Percentiles rank a stretch among this genome's conserved stretches.
Evolutionary conservation across 2,888 invertebrate genomes (phyloP).

Genomic region (Agapetus fuscipes): DNA sequence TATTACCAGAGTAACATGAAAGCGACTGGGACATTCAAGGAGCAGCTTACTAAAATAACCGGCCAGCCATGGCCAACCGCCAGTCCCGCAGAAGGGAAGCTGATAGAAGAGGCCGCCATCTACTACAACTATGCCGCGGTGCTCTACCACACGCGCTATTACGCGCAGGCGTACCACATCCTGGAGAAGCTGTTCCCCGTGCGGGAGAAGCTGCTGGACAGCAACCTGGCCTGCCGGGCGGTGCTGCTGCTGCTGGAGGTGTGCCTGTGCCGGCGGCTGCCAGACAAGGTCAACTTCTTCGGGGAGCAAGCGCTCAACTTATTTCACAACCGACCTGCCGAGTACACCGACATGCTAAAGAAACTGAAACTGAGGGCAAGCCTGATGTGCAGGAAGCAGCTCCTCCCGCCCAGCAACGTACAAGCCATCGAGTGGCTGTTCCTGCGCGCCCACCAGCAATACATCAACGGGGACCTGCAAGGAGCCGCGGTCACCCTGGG

Average conservation of each 20-base stretch:
- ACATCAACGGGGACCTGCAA: constrained; percentile 36
- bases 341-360: constrained; percentile 31
- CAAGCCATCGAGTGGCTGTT: constrained; percentile 41
- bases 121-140: constrained; percentile 74
- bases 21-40: constrained; percentile 63
- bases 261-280: constrained; percentile 37
- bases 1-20: constrained; percentile 66
- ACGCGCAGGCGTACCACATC: constrained; percentile 50
- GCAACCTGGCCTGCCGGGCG: constrained; percentile 32
- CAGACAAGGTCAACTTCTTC: constrained; percentile 36
- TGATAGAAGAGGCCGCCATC: constrained; percentile 32
- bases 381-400: constrained; percentile 30
- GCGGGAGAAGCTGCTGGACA: constrained; percentile 28
- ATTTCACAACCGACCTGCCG: constrained; percentile 8
- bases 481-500: constrained; percentile 36
- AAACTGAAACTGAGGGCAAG: constrained; percentile 37
- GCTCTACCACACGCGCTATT: constrained; percentile 67
- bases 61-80: constrained; percentile 40
- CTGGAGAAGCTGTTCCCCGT: constrained; percentile 34
- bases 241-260: constrained; percentile 37
- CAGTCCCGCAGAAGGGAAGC: constrained; percentile 30
- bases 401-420: constrained; percentile 27
- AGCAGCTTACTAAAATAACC: constrained; percentile 52
- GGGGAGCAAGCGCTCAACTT: constrained; percentile 29
- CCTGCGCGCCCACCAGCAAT: constrained; percentile 39